Percentiles rank a stretch among this genome's conserved stretches.
These are phyloP conservation scores for Dromiciops gliroides DNA, from an alignment of 2,113 vertebrate species.

Conservation along the genomic window DNA sequence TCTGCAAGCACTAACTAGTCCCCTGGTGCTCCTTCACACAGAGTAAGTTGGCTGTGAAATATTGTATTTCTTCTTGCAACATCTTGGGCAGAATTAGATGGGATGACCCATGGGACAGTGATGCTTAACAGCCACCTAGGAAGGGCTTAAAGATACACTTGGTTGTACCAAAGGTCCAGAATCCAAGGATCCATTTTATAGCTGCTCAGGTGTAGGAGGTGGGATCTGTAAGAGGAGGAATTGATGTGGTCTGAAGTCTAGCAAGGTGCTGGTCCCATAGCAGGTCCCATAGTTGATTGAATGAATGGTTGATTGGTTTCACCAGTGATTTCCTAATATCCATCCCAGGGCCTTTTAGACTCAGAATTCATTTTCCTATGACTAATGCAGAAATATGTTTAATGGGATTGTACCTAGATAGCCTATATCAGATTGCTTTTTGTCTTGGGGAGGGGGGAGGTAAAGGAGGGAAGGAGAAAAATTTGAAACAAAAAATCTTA, in stretches of 20 bases:
- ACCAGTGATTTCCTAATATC: accelerated
- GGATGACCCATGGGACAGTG: background rate
- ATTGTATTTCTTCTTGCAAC: conserved; percentile 9
- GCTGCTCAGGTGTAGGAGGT: background rate
- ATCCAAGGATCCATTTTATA: background rate
- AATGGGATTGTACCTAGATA: too few relatives aligned
- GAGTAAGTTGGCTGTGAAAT: background rate
- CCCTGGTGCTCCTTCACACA: background rate
- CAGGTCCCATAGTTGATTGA: too few relatives aligned
- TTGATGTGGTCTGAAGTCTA: background rate
- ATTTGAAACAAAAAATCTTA: too few relatives aligned
- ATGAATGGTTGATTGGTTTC: background rate
- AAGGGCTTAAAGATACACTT: background rate
- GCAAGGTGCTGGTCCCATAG: background rate
- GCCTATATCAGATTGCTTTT: too few relatives aligned
- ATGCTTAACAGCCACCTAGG: background rate
- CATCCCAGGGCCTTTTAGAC: background rate
- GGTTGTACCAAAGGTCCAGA: background rate
- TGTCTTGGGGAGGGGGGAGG: too few relatives aligned
- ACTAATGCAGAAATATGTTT: too few relatives aligned
- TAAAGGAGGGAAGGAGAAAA: too few relatives aligned
- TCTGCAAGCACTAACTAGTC: background rate
- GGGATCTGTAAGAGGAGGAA: background rate
- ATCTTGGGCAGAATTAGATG: background rate
- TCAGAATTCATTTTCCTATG: too few relatives aligned